Evolutionary conservation across 2,797 vertebrate genomes (phyloP), one percentile per base, ranked within the genome.

Genomic region (Bovichtus diacanthus): DNA sequence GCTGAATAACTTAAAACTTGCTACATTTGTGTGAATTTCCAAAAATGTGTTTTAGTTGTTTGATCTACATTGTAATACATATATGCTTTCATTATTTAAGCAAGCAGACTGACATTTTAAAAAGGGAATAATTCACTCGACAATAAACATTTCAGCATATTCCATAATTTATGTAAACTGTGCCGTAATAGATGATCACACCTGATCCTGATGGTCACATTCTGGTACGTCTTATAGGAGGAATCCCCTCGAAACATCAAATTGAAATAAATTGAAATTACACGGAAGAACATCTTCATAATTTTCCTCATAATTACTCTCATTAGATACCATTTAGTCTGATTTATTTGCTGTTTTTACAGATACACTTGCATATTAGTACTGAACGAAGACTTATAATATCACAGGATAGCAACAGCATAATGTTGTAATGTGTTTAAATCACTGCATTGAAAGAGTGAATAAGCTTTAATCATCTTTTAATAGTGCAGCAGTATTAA

Each of bases 251-350:
- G 5, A 79, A 80, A 76, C 64, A 82, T 62, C 74, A 68, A 79
- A 86, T 80, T 63, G 41, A 85, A 86, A 89, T 83, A 49, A 86
- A 89, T 76, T 85, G 70, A 77, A 81, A 86, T 86, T 74, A 78
- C 70, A 87, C 65, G 55, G 73, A 73, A 71, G 34, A 70, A 66
- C 76, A 73, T 88, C 78, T 76, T 69, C 76, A 74, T 89, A 75
- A 89, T 87, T 64, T 83, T 79, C 59, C 76, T 55, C 55, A 82
- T 87, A 86, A 88, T 92, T 77, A 73, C 72, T 66, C 81, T 85
- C 77, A 83, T 89, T 86, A 86, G 67, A 84, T 71, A 39, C 50
- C 51, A 78, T 83, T 89, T 76, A 62, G 76, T 70, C 58, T 84
- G 87, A 90, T 87, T 89, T 78, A 89, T 87, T 78, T 80, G 53